Percentiles rank a stretch among this genome's conserved stretches.
Evolutionary conservation across 2,888 invertebrate genomes (phyloP).

Genomic region (Nebria salina): DNA sequence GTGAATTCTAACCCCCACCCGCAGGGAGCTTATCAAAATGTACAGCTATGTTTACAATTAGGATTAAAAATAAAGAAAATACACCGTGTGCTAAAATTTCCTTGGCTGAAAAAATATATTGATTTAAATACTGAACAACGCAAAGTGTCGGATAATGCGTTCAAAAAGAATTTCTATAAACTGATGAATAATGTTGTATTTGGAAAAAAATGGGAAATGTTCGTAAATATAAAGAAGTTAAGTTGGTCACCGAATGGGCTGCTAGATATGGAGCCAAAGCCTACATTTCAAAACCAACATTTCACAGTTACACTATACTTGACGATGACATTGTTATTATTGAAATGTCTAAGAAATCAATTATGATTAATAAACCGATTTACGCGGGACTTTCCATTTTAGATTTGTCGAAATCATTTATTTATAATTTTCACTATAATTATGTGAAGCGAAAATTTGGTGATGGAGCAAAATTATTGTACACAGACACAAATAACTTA

Average conservation of each 20-base stretch:
- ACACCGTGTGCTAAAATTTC: slow-evolving; percentile 52
- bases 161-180: slow-evolving; percentile 47
- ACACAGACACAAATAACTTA: slow-evolving; percentile 50
- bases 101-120: slow-evolving; percentile 55
- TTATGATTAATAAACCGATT: slow-evolving; percentile 50
- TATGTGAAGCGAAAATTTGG: slow-evolving; percentile 48
- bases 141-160: slow-evolving; percentile 41
- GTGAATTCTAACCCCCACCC: too few species aligned
- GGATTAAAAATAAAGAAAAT: slow-evolving; percentile 50
- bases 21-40: slow-evolving; percentile 49
- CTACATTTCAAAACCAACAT: slow-evolving; percentile 45
- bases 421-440: slow-evolving; percentile 55
- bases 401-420: slow-evolving; percentile 47
- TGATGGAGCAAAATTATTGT: slow-evolving; percentile 47
- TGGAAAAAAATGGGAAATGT: slow-evolving; percentile 60
- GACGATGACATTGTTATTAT: slow-evolving; percentile 29
- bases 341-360: slow-evolving; percentile 39
- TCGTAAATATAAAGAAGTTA: slow-evolving; percentile 57
- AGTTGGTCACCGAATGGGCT: slow-evolving; percentile 51
- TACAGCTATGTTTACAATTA: slow-evolving; percentile 51
- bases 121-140: slow-evolving; percentile 55
- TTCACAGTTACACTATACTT: slow-evolving; percentile 28
- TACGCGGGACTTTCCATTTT: slow-evolving; percentile 47
- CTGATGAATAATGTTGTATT: slow-evolving; percentile 50
- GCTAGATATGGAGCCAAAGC: slow-evolving; percentile 50